Evolutionary conservation across 1,140 invertebrate genomes (phyloP), one percentile per base, ranked within the genome.

Genomic region (Carposina sasakii): DNA sequence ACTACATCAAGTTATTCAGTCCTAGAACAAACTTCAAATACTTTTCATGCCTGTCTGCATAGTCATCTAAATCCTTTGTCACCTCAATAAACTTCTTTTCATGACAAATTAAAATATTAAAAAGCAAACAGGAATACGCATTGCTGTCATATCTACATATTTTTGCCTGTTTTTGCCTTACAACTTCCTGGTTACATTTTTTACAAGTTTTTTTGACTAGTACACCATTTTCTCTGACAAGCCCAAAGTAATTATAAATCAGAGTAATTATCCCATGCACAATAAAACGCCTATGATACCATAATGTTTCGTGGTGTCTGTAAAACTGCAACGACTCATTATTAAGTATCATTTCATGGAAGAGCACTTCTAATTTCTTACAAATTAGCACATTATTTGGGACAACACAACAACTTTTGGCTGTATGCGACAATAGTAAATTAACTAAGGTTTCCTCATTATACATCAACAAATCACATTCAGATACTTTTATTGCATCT

Each of bases 1-100:
- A 26, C 5, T 60, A 75, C 47, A 76, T 70, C 22, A 76, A 63
- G 72, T 57, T 62, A 48, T 76, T 72, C 21, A 85, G 63, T 21
- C 78, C 74, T 52, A 81, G 66, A 28, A 81, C 67, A 67, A 73
- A 75, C 54, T 76, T 78, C 20, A 86, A 60, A 65, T 83, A 86
- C n/a, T 77, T 83, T 26, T 81, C 76, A 63, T 85, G 78, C 36
- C 76, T 71, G 26, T 68, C 69, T 13, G 81, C 69, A 72, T 79
- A 84, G 47, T 71, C 68, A 50, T 83, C 81, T 28, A 54, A 63
- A 52, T 71, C 68, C 51, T 53, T 66, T 12, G 55, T 52, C 37
- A 81, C 74, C 22, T 75, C 67, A 49, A 81, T 72, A 44, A 77
- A 76, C 17, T 65, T 72, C 20, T 67, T 76, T 48, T 86, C 85